phyloP scores from a whole-genome alignment of 1,140 invertebrate genomes.

The Drosophila miranda region DNA sequence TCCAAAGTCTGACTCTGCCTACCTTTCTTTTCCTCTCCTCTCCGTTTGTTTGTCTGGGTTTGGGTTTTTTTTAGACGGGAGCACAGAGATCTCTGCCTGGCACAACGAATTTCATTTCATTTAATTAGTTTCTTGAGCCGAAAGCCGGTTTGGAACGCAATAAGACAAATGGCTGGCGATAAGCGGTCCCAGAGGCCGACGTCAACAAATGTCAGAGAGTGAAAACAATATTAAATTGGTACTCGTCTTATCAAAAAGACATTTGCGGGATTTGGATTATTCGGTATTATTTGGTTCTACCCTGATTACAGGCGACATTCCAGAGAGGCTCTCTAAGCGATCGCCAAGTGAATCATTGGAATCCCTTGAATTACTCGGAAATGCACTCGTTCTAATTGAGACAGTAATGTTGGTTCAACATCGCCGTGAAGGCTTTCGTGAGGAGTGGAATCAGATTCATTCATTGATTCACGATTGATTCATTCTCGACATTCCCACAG shows the following conservation, averaged over 20 bases:
- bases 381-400: slow-evolving; percentile 37
- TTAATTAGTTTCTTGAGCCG: slow-evolving; percentile 49
- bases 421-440: slow-evolving; percentile 13
- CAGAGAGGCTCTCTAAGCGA: no score
- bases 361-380: slow-evolving; percentile 18
- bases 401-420: slow-evolving; percentile 11
- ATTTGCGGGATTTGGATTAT: slow-evolving; percentile 4
- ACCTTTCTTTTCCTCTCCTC: not conserved
- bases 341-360: slow-evolving; percentile 1
- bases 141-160: slow-evolving; percentile 57
- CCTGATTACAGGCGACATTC: not conserved
- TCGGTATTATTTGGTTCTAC: not conserved
- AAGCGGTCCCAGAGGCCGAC: slow-evolving; percentile 28
- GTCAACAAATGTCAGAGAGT: slow-evolving; percentile 52
- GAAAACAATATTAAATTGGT: slow-evolving; percentile 43
- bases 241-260: slow-evolving; percentile 28
- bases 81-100: slow-evolving; percentile 9
- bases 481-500: not conserved
- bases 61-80: slow-evolving; percentile 32
- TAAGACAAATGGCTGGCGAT: slow-evolving; percentile 48
- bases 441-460: slow-evolving; percentile 24
- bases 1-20: not conserved
- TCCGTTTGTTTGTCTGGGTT: slow-evolving; percentile 11
- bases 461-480: slow-evolving; percentile 26
- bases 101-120: slow-evolving; percentile 28